Percentiles rank a stretch among this genome's conserved stretches.
phyloP scores from a whole-genome alignment of 2,888 invertebrate species.

The Hypsopygia costalis region DNA sequence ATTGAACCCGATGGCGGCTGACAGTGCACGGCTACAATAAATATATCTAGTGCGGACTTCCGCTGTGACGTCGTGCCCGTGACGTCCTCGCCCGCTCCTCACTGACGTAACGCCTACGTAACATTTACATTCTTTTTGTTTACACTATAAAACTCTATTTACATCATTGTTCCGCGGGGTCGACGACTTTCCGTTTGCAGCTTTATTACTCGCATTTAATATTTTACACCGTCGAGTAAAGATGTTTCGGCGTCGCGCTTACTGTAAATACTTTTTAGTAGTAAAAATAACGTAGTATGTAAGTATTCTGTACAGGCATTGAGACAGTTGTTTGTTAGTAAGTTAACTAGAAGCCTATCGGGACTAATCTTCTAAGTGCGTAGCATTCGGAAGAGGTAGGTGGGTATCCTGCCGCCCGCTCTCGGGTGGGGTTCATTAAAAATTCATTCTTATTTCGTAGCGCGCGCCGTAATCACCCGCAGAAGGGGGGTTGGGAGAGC shows the following conservation, averaged over 20 bases:
- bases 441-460: slow-evolving; percentile 78
- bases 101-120: slow-evolving; percentile 63
- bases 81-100: slow-evolving; percentile 41
- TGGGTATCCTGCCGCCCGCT: slow-evolving; percentile 26
- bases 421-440: slow-evolving; percentile 65
- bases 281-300: background rate
- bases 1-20: slow-evolving; percentile 56
- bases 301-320: slow-evolving; percentile 12
- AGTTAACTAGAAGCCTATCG: slow-evolving; percentile 63
- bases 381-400: slow-evolving; percentile 45
- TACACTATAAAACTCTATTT: slow-evolving; percentile 74
- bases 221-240: slow-evolving; percentile 32
- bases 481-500: slow-evolving; percentile 36
- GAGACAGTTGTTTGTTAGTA: slow-evolving; percentile 36
- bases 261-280: too few relatives aligned
- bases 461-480: slow-evolving; percentile 66
- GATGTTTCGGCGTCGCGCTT: background rate
- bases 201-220: slow-evolving; percentile 51
- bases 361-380: slow-evolving; percentile 80
- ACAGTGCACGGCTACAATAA: slow-evolving; percentile 19
- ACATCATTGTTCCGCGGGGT: slow-evolving; percentile 70
- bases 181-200: slow-evolving; percentile 70
- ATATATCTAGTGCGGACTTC: slow-evolving; percentile 73
- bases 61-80: slow-evolving; percentile 68
- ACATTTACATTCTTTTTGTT: slow-evolving; percentile 70